Conservation (phyloP, 1,140 invertebrate genomes). For the Drosophila subobscura region DNA sequence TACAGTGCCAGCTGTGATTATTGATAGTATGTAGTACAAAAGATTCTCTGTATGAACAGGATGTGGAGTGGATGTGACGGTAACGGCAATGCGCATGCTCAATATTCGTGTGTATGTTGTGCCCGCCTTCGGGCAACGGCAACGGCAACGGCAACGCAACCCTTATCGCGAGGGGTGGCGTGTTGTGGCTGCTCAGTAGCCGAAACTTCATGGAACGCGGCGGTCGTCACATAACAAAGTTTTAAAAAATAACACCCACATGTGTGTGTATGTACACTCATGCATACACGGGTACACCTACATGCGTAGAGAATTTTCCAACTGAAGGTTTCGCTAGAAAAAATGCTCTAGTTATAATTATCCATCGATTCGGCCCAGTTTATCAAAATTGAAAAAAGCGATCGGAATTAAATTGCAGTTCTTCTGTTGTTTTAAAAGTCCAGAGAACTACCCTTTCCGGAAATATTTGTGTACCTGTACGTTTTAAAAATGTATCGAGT, state of each 20-base stretch:
- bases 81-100: too few species aligned
- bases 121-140: too few species aligned
- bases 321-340: slow-evolving; percentile 33
- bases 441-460: neutral
- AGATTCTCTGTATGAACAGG: too few species aligned
- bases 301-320: slow-evolving; percentile 52
- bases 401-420: neutral
- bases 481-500: slow-evolving; percentile 2
- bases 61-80: too few species aligned
- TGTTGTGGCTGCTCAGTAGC: slow-evolving; percentile 63
- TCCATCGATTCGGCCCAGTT: neutral
- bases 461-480: slow-evolving; percentile 1
- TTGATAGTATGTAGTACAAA: too few species aligned
- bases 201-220: slow-evolving; percentile 50
- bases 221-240: slow-evolving; percentile 51
- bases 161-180: slow-evolving; percentile 36
- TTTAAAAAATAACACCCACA: slow-evolving; percentile 45
- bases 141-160: slow-evolving; percentile 10
- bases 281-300: slow-evolving; percentile 19
- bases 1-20: too few species aligned
- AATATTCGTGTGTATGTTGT: too few species aligned
- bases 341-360: slow-evolving; percentile 1
- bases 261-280: slow-evolving; percentile 34
- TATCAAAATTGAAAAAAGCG: neutral
- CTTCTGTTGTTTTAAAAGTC: neutral